Evolutionary conservation across 2,888 invertebrate genomes (phyloP), one percentile per base, ranked within the genome.

Genomic region (Sinopyrophorus schimmeli): DNA sequence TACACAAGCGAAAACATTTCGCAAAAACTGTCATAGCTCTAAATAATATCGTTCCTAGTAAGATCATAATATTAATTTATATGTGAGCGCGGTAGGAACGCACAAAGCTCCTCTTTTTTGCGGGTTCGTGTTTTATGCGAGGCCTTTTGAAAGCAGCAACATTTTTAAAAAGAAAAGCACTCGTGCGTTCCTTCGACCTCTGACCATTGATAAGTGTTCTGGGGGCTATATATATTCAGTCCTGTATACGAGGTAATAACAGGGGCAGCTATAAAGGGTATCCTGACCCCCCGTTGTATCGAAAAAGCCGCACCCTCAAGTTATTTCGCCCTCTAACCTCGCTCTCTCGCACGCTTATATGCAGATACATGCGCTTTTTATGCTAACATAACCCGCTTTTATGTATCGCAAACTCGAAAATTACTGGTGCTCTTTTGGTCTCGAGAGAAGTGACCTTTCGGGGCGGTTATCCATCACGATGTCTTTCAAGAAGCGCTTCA

Each of bases 241-340:
- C 39, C 40, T 38, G 32, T 44, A 53, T 39, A 39, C 26, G 34
- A 34, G 44, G 47, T 44, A 52, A 53, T 53, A 47, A 50, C 42
- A 43, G 30, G 39, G 47, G 38, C 21, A 38, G 49, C 54, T 47
- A 42, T 53, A 53, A 49, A 53, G 47, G 47, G 37, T 34, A 40
- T 34, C n/a, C 26, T 49, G 41, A 12, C 35, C 48, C 24, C 41
- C 28, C n/a, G n/a, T n/a, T n/a, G 27, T 35, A 47, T 47, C 30
- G 31, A 23, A 18, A 26, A 12, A 10, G 47, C 32, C 39, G 34
- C 18, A 42, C 41, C 34, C 31, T 30, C 28, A 20, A 18, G 34
- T 17, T 21, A 27, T 35, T 43, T 43, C 27, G 11, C 34, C 43
- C 42, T n/a, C 26, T 24, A 32, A 37, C 28, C 24, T 44, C 38